Base-by-base conservation (phyloP, 2,888 invertebrate genomes). In the Heteromurus nitidus region DNA sequence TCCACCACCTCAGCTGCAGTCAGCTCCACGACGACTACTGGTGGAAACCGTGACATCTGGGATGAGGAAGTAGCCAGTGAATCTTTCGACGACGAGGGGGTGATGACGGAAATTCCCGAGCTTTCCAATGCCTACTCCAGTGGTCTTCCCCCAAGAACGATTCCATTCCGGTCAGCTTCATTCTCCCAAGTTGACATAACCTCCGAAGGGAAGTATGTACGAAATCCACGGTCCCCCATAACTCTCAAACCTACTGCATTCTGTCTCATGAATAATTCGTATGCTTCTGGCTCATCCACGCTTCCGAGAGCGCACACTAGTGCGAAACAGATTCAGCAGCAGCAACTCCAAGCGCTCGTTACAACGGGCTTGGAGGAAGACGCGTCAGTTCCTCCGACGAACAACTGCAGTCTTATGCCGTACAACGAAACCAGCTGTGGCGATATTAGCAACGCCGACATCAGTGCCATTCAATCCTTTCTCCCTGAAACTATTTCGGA, bases 181-280 rank as follows among this genome's bases (percentile, higher is more conserved):
- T 96, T 96, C 88, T 95, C 96, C 0, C 95, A 96, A 90, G 95
- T 95, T 83, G 95, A 96, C 89, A 94, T 93, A 88, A 91, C 91
- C 11, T 91, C 92, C 0, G 93, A 93, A 84, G 91, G 91, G 58
- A 92, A 92, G 87, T 92, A 92, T 88, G 85, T 85, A 7, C 53
- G 85, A 36, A 86, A 86, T 74, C 86, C 87, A 3, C 82, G 80
- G 55, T 79, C 85, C 42, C 85, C 86, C 1, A 87, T 87, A 16
- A 86, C 85, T 3, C 83, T 87, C 24, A 87, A 87, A 80, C 87
- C 87, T 20, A 85, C 87, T 20, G 87, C 88, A 3, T 87, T 85
- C 70, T 87, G 88, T 67, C 85, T 85, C 30, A 62, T 82, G 65
- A 85, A 84, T 36, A 82, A 70, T 42, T 81, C 58, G 62, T 83